Evolutionary conservation across 2,888 invertebrate genomes (phyloP).

Genomic region (Plutella xylostella): DNA sequence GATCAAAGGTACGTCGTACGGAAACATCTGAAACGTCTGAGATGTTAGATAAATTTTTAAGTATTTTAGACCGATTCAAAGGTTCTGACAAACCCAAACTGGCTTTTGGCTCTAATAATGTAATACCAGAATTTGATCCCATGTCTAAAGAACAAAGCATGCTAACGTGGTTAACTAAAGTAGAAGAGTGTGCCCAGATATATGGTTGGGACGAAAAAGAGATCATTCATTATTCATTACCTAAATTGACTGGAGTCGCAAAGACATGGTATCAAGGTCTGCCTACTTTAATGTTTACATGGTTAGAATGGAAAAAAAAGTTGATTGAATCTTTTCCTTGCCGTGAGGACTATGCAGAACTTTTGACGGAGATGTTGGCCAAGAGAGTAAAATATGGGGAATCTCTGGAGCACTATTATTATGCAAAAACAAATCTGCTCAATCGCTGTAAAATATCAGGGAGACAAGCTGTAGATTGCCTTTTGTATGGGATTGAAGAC

Average conservation of each 20-base stretch:
- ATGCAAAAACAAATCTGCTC: slow-evolving; percentile 5
- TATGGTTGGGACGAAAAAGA: slow-evolving; percentile 1
- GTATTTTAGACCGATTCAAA: neutral
- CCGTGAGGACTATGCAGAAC: too few species aligned
- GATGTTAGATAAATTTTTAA: too few species aligned
- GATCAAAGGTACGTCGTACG: too few species aligned
- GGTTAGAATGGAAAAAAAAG: slow-evolving; percentile 18
- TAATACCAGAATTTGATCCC: slow-evolving; percentile 16
- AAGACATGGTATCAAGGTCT: slow-evolving; percentile 20
- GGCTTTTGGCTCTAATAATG: neutral
- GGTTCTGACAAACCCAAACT: neutral
- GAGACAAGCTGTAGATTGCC: slow-evolving; percentile 18
- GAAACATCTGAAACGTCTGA: too few species aligned
- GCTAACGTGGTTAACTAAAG: slow-evolving; percentile 11
- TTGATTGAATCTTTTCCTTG: too few species aligned
- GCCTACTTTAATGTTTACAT: slow-evolving; percentile 14
- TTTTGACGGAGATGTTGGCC: slow-evolving; percentile 18
- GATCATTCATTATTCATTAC: too few species aligned
- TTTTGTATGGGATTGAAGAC: slow-evolving; percentile 18
- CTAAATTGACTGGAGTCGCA: slow-evolving; percentile 10
- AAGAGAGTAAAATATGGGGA: slow-evolving; percentile 15
- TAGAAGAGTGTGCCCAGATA: slow-evolving; percentile 6
- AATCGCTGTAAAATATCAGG: slow-evolving; percentile 17
- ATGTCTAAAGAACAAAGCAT: slow-evolving; percentile 10
- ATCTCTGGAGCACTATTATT: slow-evolving; percentile 9